Conservation (phyloP, 2,113 vertebrate genomes). For the Micronycteris hirsuta region DNA sequence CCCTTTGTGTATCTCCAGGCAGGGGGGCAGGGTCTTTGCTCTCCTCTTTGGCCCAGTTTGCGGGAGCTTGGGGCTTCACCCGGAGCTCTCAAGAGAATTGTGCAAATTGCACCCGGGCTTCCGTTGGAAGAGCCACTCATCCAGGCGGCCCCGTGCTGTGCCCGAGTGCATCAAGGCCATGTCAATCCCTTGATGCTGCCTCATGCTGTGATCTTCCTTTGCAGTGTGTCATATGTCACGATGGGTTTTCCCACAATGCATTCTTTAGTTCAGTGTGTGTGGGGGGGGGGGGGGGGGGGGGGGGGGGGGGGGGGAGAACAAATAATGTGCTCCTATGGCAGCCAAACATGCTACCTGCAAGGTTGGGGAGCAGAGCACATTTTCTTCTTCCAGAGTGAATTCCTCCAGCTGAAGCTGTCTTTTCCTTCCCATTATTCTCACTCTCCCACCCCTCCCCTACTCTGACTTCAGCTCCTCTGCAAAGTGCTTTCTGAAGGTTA, state of each 20-base stretch:
- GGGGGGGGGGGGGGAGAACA: conserved; percentile 75
- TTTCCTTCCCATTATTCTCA: conserved; percentile 47
- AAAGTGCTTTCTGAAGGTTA: conserved; percentile 17
- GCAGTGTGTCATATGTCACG: conserved; percentile 86
- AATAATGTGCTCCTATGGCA: conserved; percentile 83
- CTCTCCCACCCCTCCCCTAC: neutral
- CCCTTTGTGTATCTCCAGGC: conserved; percentile 78
- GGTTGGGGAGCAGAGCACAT: conserved; percentile 62
- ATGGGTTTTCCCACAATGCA: conserved; percentile 88
- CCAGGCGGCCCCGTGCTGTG: conserved; percentile 83
- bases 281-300: conserved; percentile 70
- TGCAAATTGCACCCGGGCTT: conserved; percentile 85
- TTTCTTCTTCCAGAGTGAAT: conserved; percentile 59
- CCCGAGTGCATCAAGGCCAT: conserved; percentile 88
- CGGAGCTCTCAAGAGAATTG: conserved; percentile 82
- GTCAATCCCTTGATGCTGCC: conserved; percentile 87
- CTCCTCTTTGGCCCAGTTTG: conserved; percentile 81
- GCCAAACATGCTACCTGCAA: conserved; percentile 82
- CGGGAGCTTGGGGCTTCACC: conserved; percentile 79
- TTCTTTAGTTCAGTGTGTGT: conserved; percentile 85
- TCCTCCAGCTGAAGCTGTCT: conserved; percentile 53
- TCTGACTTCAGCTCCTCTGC: neutral
- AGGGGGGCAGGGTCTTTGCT: conserved; percentile 75
- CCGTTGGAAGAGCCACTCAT: conserved; percentile 85
- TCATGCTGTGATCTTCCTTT: conserved; percentile 87